Base-by-base conservation (phyloP, 2,113 vertebrate species). In the Anser brachyrhynchus region DNA sequence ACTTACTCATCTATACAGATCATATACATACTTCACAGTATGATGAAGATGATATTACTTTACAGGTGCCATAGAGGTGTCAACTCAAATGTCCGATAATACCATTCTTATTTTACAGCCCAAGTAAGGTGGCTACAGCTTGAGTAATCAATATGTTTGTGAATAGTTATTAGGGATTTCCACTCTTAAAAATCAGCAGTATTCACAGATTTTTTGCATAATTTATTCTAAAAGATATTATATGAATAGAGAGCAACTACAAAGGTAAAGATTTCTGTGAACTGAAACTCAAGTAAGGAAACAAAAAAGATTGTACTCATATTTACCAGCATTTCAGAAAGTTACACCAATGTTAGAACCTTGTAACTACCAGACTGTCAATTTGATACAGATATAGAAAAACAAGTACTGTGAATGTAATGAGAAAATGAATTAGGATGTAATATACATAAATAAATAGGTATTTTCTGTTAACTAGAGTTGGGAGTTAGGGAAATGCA, bases 121-220 rank as follows among this genome's bases (percentile, higher is more conserved):
- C 41, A 77, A 54, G 6, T 3, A 1, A 72, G 1, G 0, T 14
- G 23, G 3, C 5, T 74, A 12, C 7, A 66, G 6, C 11, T 12
- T 21, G 10, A 79, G 7, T 33, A 62, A 57, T 23, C 15, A 70
- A 75, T 18, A 5, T 77, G 11, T 3, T 46, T 83, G 11, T 51
- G n/a, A 29, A 54, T 5, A 29, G 25, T 52, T 49, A 62, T 31
- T 73, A 29, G 3, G 8, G 6, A n/a, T 61, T 62, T 39, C 13
- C 37, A 58, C 26, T 26, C 20, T 43, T 49, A 59, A 11, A 69
- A 52, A 82, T 59, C 28, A 82, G 8, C 15, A 65, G 31, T 62
- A 46, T 23, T 87, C 5, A 49, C 46, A 49, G 20, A 49, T 49
- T 49, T 49, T 10, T 80, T 87, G 9, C 16, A 39, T 72, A 71